phyloP scores from a whole-genome alignment of 2,113 vertebrate species.

The Eonycteris spelaea region DNA sequence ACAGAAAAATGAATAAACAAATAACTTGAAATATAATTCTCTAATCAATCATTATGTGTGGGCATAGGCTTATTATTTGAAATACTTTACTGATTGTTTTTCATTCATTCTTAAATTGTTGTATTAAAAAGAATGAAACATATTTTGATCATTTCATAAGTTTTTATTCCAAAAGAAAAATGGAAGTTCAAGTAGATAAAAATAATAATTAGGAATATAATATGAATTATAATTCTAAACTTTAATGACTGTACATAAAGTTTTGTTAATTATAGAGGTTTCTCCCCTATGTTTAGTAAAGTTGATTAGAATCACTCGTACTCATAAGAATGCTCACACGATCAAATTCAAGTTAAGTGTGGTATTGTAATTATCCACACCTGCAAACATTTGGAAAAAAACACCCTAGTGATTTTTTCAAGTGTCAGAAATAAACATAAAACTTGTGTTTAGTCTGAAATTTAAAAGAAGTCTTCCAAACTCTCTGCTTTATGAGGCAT shows the following conservation, averaged over 20 bases:
- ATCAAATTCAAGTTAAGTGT: conserved; percentile 77
- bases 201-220: conserved; percentile 34
- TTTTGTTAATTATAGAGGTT: conserved; percentile 72
- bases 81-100: neutral
- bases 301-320: conserved; percentile 79
- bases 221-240: conserved; percentile 47
- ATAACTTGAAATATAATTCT: neutral
- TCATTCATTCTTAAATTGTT: neutral
- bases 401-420: conserved; percentile 63
- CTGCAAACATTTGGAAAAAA: conserved; percentile 75
- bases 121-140: conserved; percentile 15
- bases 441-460: conserved; percentile 63
- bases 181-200: conserved; percentile 15
- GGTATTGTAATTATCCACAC: conserved; percentile 80
- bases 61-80: neutral
- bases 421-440: conserved; percentile 66
- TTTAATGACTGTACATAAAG: conserved; percentile 53
- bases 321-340: conserved; percentile 68
- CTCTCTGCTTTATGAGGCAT: conserved; percentile 45
- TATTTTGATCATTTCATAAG: conserved; percentile 23
- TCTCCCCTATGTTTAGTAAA: conserved; percentile 22
- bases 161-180: conserved; percentile 1
- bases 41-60: neutral
- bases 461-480: conserved; percentile 63
- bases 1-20: neutral